Conservation (phyloP, 2,797 vertebrate species). For the Antrozous pallidus region DNA sequence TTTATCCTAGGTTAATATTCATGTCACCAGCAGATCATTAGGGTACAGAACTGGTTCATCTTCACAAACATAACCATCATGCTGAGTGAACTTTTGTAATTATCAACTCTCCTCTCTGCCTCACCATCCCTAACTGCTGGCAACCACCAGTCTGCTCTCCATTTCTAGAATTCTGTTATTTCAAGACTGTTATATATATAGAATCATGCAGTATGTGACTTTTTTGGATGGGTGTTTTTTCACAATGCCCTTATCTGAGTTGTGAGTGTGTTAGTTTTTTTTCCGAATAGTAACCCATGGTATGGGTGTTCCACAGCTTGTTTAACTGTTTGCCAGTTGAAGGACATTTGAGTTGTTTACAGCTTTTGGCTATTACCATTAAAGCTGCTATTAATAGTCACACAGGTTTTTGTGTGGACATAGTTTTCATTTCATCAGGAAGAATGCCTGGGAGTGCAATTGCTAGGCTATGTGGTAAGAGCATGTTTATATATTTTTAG, state of each 20-base stretch:
- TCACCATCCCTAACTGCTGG: not conserved
- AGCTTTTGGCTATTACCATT: not conserved
- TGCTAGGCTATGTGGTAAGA: not conserved
- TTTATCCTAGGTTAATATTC: not conserved
- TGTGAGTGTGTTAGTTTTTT: not conserved
- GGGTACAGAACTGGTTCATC: not conserved
- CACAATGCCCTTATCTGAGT: not conserved
- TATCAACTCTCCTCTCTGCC: not conserved
- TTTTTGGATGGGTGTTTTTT: not conserved
- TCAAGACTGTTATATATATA: not conserved
- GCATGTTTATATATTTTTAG: not conserved
- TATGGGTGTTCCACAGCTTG: not conserved
- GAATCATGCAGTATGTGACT: not conserved
- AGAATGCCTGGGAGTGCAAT: not conserved
- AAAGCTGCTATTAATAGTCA: not conserved
- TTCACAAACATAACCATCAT: too few relatives aligned
- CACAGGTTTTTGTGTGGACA: not conserved
- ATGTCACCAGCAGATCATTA: not conserved
- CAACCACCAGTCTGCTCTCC: not conserved
- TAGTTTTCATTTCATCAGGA: not conserved
- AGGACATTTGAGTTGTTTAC: not conserved
- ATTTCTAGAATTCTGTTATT: not conserved
- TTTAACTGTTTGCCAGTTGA: not conserved
- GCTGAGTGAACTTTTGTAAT: too few relatives aligned
- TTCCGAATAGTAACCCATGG: not conserved